phyloP scores from a whole-genome alignment of 53 echinoderm and acorn worm species.

The Hippasteria phrygiana region DNA sequence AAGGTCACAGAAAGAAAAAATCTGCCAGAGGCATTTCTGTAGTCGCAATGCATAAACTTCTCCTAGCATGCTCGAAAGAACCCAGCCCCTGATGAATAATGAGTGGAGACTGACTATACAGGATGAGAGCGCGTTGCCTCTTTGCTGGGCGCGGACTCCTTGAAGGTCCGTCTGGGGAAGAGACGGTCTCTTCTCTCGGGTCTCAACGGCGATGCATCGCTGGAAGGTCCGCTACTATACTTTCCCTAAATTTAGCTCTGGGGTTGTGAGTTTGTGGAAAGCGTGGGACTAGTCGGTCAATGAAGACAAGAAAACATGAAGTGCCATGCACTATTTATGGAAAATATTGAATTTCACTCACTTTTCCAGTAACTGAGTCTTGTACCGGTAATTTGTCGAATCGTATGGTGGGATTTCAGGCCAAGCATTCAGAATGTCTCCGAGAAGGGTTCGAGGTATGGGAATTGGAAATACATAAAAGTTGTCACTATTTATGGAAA shows the following conservation, averaged over 20 bases:
- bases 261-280: neutral
- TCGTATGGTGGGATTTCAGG: no score
- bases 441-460: no score
- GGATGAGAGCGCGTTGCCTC: neutral
- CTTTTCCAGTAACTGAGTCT: no score
- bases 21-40: neutral
- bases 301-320: neutral
- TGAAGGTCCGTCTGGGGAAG: neutral
- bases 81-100: conserved; percentile 2
- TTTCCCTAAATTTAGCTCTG: neutral
- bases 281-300: neutral
- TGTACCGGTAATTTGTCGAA: no score
- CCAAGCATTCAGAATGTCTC: no score
- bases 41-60: conserved; percentile 1
- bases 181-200: neutral
- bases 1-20: neutral
- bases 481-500: no score
- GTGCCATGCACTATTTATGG: neutral
- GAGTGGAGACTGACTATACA: neutral
- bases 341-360: neutral
- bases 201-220: neutral
- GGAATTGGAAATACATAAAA: no score
- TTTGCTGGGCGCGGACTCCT: neutral
- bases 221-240: neutral
- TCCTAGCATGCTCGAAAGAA: neutral